Evolutionary conservation across 2,888 invertebrate species (phyloP).

Genomic region (Coleophora flavipennella): DNA sequence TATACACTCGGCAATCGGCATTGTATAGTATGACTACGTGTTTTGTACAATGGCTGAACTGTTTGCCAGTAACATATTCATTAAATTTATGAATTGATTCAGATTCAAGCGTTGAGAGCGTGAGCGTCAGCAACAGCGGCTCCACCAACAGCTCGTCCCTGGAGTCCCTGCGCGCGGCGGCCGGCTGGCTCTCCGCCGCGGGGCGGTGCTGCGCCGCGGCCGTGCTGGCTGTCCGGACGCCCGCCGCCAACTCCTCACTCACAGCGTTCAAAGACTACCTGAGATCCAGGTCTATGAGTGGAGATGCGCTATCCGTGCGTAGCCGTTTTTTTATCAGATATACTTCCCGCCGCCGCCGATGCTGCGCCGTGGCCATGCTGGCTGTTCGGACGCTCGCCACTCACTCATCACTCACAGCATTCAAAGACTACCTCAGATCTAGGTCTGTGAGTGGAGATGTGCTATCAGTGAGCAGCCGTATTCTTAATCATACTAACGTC

Average conservation of each 20-base stretch:
- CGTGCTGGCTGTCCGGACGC: slow-evolving; percentile 75
- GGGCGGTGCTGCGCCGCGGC: slow-evolving; percentile 41
- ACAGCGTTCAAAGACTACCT: slow-evolving; percentile 86
- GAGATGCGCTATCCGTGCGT: slow-evolving; percentile 77
- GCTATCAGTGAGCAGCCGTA: slow-evolving; percentile 63
- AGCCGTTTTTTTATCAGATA: background rate
- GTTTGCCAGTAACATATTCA: too few species aligned
- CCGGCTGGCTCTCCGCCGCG: slow-evolving; percentile 86
- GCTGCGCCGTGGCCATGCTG: slow-evolving; percentile 28
- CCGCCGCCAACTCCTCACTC: slow-evolving; percentile 82
- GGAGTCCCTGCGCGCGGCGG: slow-evolving; percentile 82
- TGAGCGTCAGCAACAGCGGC: slow-evolving; percentile 38
- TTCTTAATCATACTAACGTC: too few species aligned
- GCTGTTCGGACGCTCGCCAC: slow-evolving; percentile 82
- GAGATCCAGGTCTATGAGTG: slow-evolving; percentile 82
- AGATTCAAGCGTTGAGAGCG: slow-evolving; percentile 65
- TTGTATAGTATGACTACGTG: too few species aligned
- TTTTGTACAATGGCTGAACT: too few species aligned
- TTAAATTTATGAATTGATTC: too few species aligned
- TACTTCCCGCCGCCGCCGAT: too few species aligned
- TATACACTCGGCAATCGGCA: too few species aligned
- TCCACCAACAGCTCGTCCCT: slow-evolving; percentile 33
- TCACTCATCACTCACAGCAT: slow-evolving; percentile 79
- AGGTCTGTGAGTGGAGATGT: slow-evolving; percentile 84
- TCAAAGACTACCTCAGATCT: slow-evolving; percentile 85